These are phyloP conservation scores for Cryptosula pallasiana DNA, from an alignment of 2,888 invertebrate genomes.

Conservation along the genomic window DNA sequence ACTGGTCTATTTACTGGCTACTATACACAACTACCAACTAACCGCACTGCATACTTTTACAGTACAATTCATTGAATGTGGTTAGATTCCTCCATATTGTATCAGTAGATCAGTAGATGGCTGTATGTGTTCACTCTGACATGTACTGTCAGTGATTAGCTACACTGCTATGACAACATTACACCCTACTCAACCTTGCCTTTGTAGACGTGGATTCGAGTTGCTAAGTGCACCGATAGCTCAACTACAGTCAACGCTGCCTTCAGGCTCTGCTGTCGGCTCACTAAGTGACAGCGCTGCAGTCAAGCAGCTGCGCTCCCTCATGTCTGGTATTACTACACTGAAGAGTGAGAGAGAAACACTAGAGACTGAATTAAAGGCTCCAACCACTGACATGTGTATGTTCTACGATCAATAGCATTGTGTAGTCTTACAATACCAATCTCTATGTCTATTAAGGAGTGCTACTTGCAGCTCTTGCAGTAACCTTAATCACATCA, in stretches of 20 bases:
- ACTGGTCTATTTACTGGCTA: too few species aligned
- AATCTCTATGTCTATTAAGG: too few species aligned
- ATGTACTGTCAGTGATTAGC: neutral
- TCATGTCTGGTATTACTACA: slow-evolving; percentile 80
- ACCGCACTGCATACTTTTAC: too few species aligned
- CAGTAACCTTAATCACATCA: too few species aligned
- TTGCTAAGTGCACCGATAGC: slow-evolving; percentile 66
- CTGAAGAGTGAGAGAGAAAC: slow-evolving; percentile 83
- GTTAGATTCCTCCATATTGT: too few species aligned
- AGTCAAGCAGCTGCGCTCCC: slow-evolving; percentile 63
- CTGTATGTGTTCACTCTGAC: too few species aligned
- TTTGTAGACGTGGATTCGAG: slow-evolving; percentile 71
- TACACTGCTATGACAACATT: slow-evolving; percentile 18
- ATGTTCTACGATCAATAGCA: too few species aligned
- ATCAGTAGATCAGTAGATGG: too few species aligned
- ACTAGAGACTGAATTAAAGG: slow-evolving; percentile 79
- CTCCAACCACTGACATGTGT: slow-evolving; percentile 73
- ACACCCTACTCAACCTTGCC: slow-evolving; percentile 29
- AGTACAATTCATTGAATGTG: too few species aligned
- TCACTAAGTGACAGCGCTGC: slow-evolving; percentile 60
- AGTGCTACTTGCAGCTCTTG: too few species aligned
- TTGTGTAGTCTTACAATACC: too few species aligned
- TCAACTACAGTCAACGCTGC: slow-evolving; percentile 45
- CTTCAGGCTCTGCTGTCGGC: slow-evolving; percentile 53
- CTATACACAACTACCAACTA: too few species aligned